Conservation (phyloP, 2,888 invertebrate genomes). For the Nineta flava region DNA sequence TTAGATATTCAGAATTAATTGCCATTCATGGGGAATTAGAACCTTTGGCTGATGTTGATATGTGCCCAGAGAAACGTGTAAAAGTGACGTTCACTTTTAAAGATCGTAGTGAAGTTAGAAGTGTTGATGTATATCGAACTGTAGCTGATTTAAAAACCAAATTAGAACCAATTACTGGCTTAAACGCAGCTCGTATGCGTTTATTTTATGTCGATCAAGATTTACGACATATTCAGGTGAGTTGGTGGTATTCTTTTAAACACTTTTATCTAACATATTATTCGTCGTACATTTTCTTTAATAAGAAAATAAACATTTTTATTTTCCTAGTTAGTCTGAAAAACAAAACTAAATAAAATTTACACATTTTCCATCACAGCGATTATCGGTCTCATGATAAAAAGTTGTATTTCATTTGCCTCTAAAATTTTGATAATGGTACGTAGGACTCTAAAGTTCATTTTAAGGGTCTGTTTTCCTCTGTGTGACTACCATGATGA, state of each 20-base stretch:
- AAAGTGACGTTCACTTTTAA: slow-evolving; percentile 74
- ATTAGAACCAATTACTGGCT: slow-evolving; percentile 63
- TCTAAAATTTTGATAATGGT: too few species aligned
- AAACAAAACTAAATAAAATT: too few species aligned
- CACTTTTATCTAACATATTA: not conserved
- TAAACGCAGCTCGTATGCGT: slow-evolving; percentile 71
- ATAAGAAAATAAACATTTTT: too few species aligned
- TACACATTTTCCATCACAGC: too few species aligned
- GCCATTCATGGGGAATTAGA: slow-evolving; percentile 77
- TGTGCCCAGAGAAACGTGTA: slow-evolving; percentile 72
- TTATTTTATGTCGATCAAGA: slow-evolving; percentile 81
- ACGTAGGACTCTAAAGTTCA: too few species aligned
- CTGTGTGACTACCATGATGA: too few species aligned
- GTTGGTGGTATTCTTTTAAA: not conserved
- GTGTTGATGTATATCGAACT: slow-evolving; percentile 63
- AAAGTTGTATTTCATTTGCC: too few species aligned
- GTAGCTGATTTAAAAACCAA: slow-evolving; percentile 69
- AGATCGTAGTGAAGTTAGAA: slow-evolving; percentile 52
- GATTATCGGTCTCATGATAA: too few species aligned
- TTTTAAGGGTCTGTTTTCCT: too few species aligned
- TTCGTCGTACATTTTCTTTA: not conserved
- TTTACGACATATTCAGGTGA: slow-evolving; percentile 36
- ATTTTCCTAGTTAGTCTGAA: too few species aligned
- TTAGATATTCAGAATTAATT: slow-evolving; percentile 66
- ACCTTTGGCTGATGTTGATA: slow-evolving; percentile 75